These are phyloP conservation scores for Ephydatia muelleri DNA, from an alignment of 37 sponge, comb jelly and placozoan genomes.

Conservation along the genomic window DNA sequence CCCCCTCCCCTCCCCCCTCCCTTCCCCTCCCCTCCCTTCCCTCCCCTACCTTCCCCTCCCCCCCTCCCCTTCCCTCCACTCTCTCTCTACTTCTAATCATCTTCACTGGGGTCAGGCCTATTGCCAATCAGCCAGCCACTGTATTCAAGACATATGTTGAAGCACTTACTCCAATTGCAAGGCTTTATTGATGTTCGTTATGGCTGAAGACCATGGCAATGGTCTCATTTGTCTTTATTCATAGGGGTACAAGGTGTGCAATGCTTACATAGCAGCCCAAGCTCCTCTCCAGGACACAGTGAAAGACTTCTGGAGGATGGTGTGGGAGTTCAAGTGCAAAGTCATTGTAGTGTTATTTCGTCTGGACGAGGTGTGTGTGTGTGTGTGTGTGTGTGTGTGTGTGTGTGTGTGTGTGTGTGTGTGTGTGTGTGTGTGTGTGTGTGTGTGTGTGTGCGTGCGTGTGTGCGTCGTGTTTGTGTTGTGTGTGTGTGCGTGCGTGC, in stretches of 20 bases:
- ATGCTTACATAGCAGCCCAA: slow-evolving; percentile 67
- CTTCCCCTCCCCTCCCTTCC: background rate
- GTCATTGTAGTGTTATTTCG: slow-evolving; percentile 60
- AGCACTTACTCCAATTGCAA: background rate
- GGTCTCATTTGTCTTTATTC: background rate
- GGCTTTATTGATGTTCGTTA: background rate
- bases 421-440: background rate
- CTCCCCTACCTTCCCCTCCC: too few relatives aligned
- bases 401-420: slow-evolving; percentile 1
- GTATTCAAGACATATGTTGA: background rate
- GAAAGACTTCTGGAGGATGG: slow-evolving; percentile 76
- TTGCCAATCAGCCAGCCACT: background rate
- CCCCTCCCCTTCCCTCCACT: too few relatives aligned
- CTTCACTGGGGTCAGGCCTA: too few relatives aligned
- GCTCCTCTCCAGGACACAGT: slow-evolving; percentile 55
- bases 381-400: slow-evolving; percentile 14
- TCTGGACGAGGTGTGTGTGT: slow-evolving; percentile 33
- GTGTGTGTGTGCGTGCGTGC: too few relatives aligned
- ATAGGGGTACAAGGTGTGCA: slow-evolving; percentile 37
- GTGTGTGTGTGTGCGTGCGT: too few relatives aligned
- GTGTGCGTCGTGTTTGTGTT: too few relatives aligned
- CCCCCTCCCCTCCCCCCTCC: background rate
- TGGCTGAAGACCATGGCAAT: background rate
- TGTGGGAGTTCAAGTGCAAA: slow-evolving; percentile 55
- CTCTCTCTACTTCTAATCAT: background rate